Conservation (phyloP, 2,797 vertebrate genomes). For the Coregonus ussuriensis region DNA sequence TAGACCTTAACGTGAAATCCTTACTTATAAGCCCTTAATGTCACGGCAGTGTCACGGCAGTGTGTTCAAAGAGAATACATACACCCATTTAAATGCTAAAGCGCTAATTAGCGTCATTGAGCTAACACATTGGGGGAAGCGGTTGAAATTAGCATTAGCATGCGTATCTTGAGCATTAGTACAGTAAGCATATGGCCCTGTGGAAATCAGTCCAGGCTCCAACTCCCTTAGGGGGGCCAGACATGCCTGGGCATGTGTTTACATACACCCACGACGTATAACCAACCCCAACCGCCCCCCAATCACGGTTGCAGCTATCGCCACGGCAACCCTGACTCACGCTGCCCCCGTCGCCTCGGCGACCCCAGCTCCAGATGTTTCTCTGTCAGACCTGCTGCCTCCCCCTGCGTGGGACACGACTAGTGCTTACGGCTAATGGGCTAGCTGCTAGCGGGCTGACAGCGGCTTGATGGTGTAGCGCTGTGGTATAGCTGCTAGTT, state of each 20-base stretch:
- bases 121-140: neutral
- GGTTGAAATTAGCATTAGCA: neutral
- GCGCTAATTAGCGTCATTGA: neutral
- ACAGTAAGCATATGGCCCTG: neutral
- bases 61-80: neutral
- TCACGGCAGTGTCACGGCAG: neutral
- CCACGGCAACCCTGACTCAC: conserved; percentile 32
- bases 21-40: too few relatives aligned
- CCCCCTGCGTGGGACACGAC: conserved; percentile 12
- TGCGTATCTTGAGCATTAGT: neutral
- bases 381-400: conserved; percentile 52
- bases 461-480: too few relatives aligned
- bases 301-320: conserved; percentile 32
- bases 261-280: neutral
- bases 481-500: too few relatives aligned
- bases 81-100: neutral
- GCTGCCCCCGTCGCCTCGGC: neutral
- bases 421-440: conserved; percentile 55
- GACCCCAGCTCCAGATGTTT: conserved; percentile 64
- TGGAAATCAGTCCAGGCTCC: neutral
- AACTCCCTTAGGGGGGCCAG: neutral
- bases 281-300: neutral
- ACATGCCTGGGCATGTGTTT: neutral
- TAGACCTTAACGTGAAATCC: too few relatives aligned
- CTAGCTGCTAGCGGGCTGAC: neutral